Percentiles rank a stretch among this genome's conserved stretches.
Evolutionary conservation across 2,113 vertebrate species (phyloP).

Genomic region (Engraulis encrasicolus): DNA sequence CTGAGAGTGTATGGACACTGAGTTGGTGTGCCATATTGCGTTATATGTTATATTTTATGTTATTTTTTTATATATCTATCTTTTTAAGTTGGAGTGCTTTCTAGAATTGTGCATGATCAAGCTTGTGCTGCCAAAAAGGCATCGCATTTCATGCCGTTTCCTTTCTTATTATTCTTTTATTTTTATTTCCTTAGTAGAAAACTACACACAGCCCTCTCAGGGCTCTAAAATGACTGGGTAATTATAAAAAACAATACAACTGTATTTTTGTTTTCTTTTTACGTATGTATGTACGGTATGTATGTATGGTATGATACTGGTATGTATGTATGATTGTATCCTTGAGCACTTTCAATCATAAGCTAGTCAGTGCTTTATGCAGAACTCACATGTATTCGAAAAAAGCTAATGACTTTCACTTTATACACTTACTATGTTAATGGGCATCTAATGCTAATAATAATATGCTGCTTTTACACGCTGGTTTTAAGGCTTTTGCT

Average conservation of each 20-base stretch:
- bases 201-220: not conserved
- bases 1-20: constrained; percentile 35
- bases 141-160: constrained; percentile 3
- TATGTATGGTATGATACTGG: constrained; percentile 42
- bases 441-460: constrained; percentile 72
- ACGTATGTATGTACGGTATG: constrained; percentile 51
- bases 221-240: constrained; percentile 50
- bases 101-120: constrained; percentile 35
- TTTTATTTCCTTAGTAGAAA: not conserved
- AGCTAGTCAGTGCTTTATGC: constrained; percentile 58
- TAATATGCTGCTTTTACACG: constrained; percentile 52
- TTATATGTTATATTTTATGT: no score
- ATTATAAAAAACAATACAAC: not conserved
- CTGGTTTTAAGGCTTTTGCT: constrained; percentile 21
- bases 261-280: not conserved
- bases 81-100: constrained; percentile 47
- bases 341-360: constrained; percentile 45
- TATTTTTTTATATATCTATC: constrained; percentile 40
- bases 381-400: constrained; percentile 57
- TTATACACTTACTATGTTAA: constrained; percentile 43
- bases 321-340: constrained; percentile 36
- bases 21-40: constrained; percentile 46
- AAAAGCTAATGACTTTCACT: not conserved
- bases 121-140: not conserved
- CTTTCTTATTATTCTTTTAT: not conserved